Evolutionary conservation across 2,797 vertebrate species (phyloP).

Genomic region (Hoplostethus mediterraneus): DNA sequence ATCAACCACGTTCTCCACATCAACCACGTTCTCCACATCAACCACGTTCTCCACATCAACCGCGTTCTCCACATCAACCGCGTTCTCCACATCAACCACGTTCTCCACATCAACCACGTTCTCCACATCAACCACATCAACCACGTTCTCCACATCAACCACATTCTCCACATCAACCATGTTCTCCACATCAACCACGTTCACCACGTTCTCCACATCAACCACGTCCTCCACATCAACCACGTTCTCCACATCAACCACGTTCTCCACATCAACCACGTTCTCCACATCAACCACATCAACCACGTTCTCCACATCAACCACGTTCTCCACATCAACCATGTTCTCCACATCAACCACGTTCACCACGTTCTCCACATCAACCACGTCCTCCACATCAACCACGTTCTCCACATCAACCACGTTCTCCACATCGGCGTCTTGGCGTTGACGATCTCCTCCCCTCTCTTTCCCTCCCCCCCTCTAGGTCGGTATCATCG

Average conservation of each 20-base stretch:
- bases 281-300: neutral
- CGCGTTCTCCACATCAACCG: neutral
- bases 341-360: too few species aligned
- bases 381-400: neutral
- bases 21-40: neutral
- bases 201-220: neutral
- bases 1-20: neutral
- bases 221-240: neutral
- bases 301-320: neutral
- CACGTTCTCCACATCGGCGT: too few species aligned
- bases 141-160: neutral
- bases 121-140: neutral
- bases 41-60: neutral
- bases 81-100: neutral
- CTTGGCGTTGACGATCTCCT: too few species aligned
- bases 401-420: neutral
- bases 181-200: neutral
- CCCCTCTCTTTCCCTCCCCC: neutral
- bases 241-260: neutral
- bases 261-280: neutral
- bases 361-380: neutral
- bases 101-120: neutral
- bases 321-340: neutral
- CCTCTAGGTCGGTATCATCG: conserved; percentile 90
- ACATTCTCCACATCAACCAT: too few species aligned